phyloP scores from a whole-genome alignment of 2,113 vertebrate species.

The Tragelaphus scriptus region DNA sequence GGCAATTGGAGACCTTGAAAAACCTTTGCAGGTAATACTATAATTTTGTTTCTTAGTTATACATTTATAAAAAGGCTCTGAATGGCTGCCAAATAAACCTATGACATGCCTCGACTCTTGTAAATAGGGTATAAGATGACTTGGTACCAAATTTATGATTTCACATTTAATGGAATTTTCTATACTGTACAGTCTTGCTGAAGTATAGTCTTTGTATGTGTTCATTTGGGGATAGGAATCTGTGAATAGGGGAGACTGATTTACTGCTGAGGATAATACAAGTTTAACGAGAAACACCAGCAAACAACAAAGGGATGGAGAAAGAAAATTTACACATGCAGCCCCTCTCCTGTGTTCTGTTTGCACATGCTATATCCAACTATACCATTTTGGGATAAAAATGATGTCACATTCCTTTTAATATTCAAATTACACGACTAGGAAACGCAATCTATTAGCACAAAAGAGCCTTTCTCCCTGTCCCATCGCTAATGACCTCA shows the following conservation, averaged over 20 bases:
- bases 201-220: not conserved
- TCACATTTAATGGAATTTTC: slow-evolving; percentile 15
- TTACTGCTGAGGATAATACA: not conserved
- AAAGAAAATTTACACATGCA: not conserved
- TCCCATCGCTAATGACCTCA: not conserved
- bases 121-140: not conserved
- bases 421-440: not conserved
- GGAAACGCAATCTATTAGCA: not conserved
- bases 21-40: slow-evolving; percentile 26
- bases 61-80: slow-evolving; percentile 3
- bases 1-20: slow-evolving; percentile 47
- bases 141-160: slow-evolving; percentile 15
- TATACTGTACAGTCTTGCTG: not conserved
- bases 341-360: not conserved
- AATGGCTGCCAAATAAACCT: not conserved
- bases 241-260: not conserved
- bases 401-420: not conserved
- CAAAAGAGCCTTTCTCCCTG: not conserved
- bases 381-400: not conserved
- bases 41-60: slow-evolving; percentile 49
- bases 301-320: not conserved
- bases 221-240: slow-evolving; percentile 34
- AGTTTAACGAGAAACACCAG: not conserved
- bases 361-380: not conserved
- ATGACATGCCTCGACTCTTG: not conserved